phyloP scores from a whole-genome alignment of 2,113 vertebrate species.

The Cavia porcellus region DNA sequence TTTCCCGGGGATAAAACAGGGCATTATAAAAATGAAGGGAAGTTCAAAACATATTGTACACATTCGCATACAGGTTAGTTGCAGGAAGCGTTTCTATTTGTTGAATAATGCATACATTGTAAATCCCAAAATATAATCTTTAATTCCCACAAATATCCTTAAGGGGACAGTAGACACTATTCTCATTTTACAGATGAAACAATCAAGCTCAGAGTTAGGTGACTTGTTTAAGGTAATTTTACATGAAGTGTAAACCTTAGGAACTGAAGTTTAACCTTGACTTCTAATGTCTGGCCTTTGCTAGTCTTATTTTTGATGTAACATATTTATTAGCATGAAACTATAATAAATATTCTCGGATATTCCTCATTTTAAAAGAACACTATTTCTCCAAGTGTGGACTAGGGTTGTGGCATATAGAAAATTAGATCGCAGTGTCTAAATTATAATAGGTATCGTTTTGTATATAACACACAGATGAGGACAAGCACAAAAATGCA shows the following conservation, averaged over 20 bases:
- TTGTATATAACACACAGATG: constrained; percentile 45
- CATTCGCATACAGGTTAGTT: neutral
- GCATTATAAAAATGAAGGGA: neutral
- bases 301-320: constrained; percentile 39
- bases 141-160: neutral
- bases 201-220: neutral
- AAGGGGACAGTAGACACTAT: neutral
- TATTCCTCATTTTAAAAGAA: constrained; percentile 22
- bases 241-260: neutral
- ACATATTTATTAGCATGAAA: constrained; percentile 52
- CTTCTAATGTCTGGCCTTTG: neutral
- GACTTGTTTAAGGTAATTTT: neutral
- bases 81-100: neutral
- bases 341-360: neutral
- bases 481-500: neutral
- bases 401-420: neutral
- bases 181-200: constrained; percentile 3
- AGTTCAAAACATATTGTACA: neutral
- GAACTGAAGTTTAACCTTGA: neutral
- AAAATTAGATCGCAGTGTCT: constrained; percentile 42
- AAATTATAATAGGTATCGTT: constrained; percentile 46
- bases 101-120: constrained; percentile 23
- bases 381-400: constrained; percentile 1
- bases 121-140: neutral
- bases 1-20: neutral